Base-by-base conservation (phyloP, 2,113 vertebrate genomes). In the Phasianus colchicus region DNA sequence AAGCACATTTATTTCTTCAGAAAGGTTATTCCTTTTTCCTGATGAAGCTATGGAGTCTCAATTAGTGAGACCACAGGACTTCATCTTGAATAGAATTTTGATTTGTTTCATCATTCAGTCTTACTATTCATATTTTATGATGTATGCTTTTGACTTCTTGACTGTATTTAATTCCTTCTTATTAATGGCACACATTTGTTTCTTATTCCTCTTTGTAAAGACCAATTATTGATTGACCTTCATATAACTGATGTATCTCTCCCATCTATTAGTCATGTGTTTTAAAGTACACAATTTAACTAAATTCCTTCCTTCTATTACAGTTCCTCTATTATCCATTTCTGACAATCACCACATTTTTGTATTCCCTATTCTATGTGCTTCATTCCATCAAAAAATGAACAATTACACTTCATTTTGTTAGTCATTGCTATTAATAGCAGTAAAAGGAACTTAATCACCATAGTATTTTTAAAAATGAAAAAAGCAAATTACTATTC, bases 281-380 rank as follows among this genome's bases (percentile, higher is more conserved):
- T 94, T 92, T 86, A 89, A 89, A 92, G 87, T 64, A 80, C n/a
- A 45, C 52, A 86, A 92, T 96, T 91, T 86, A 93, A 88, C 58
- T 66, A 32, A 90, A 90, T 86, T 67, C 20, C 75, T 93, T 88
- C 57, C 40, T 93, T 38, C 36, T 75, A 19, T 86, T 91, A 76
- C 36, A 45, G 14, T 93, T 94, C 21, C 57, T 82, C 66, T 83
- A 45, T 85, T 34, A 76, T 73, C 83, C 11, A 47, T 86, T 95
- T 89, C 64, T 92, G 84, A 85, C 71, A 85, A 85, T 25, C 11
- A 66, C 12, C 50, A 7, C 32, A 29, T 14, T 93, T 84, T 85
- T 92, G 85, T 83, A 78, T 83, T 80, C 22, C 10, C 1, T 77
- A 73, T 70, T 83, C 13, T 85, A 63, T 80, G 54, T 70, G 13